Base-by-base conservation (phyloP, 2,888 invertebrate species). In the Pherbina coryleti region DNA sequence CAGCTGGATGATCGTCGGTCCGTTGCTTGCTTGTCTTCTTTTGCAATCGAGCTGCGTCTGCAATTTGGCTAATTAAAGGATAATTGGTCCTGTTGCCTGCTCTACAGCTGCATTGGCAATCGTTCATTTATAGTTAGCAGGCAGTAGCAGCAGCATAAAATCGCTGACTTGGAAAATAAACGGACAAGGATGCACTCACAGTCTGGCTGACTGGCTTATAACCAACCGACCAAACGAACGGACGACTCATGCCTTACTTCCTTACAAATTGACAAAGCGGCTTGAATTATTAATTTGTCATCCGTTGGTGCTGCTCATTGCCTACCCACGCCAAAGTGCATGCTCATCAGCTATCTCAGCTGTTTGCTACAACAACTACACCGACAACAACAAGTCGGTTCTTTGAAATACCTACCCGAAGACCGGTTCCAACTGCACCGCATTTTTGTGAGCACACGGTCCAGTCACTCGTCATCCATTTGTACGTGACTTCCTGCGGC, bases 381-480 rank as follows among this genome's bases (percentile, higher is more conserved):
- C 51, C 44, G 14, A 44, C 44, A 44, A 37, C 62, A 53, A 49
- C n/a, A 14, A 19, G 17, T 4, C 5, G 14, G 7, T 14, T 31
- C 55, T 22, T 53, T 66, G 8, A 8, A 28, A 37, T 66, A 85
- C 87, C 86, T 81, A 90, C 90, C 84, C 86, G 84, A 75, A 89
- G 82, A 69, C 90, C 90, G 57, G 85, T 85, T 37, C 96, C 97
- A 75, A 92, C 92, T 60, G 94, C 94, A 0, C 96, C 96, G 85
- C 97, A 98, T 0, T 93, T 93, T 82, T 95, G 94, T 1, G 95
- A 95, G 87, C 98, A 98, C 17, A 93, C 92, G 0, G 96, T 95
- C 98, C 98, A 98, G 11, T 94, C 93, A 0, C 95, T 94, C 14
- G 94, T 92, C 86, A 93, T 91, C 97, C 97, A 97, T 82, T 93